A percentile compares a stretch with the other conserved stretches of the same genome.
These are phyloP conservation scores for Epizoanthus fatuus DNA, from an alignment of 92 coral and sea anemone genomes.

Conservation along the genomic window DNA sequence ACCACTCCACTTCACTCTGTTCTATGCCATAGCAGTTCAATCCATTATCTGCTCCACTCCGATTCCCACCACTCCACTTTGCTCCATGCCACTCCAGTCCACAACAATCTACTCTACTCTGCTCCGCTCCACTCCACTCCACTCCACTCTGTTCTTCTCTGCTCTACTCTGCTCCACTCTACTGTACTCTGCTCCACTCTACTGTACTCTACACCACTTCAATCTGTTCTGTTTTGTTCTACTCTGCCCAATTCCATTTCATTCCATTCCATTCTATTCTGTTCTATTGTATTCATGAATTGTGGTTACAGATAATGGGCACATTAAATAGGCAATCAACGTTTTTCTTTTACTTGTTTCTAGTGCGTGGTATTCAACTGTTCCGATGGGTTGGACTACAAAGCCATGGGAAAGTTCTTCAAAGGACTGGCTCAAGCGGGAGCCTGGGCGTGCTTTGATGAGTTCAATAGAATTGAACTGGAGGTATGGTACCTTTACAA, in stretches of 20 bases:
- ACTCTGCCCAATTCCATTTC: too few species aligned
- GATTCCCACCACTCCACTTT: neutral
- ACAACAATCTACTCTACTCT: neutral
- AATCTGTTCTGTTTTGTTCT: neutral
- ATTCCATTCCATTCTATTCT: too few species aligned
- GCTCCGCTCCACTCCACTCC: too few species aligned
- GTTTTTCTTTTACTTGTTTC: neutral
- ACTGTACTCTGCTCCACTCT: neutral
- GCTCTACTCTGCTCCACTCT: neutral
- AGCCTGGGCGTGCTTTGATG: slow-evolving; percentile 98
- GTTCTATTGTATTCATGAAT: too few species aligned
- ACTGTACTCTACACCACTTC: neutral
- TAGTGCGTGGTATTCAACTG: slow-evolving; percentile 99
- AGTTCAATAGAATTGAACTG: slow-evolving; percentile 96
- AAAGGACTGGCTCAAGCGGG: slow-evolving; percentile 99
- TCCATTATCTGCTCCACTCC: too few species aligned
- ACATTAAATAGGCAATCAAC: neutral
- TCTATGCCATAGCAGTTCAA: too few species aligned
- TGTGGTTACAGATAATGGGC: neutral
- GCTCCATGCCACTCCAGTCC: neutral
- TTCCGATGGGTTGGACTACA: slow-evolving; percentile 98
- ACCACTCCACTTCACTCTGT: neutral
- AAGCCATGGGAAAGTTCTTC: slow-evolving; percentile 99
- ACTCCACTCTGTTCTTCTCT: neutral
- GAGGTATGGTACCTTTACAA: slow-evolving; percentile 69